Conservation (phyloP, 1,140 invertebrate genomes). For the Calliopsis andreniformis region DNA sequence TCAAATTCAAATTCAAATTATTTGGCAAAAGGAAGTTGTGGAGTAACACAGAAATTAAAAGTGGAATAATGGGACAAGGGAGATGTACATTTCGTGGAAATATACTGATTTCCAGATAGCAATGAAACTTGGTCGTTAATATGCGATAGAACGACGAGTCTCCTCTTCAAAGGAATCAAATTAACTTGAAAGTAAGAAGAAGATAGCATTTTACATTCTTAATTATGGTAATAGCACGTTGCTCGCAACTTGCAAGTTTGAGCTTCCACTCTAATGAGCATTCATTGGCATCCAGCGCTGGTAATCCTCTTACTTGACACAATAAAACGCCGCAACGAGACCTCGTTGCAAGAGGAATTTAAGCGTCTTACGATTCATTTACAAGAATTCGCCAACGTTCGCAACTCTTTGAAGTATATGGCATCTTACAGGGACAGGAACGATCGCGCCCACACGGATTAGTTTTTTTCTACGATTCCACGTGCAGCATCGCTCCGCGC, state of each 20-base stretch:
- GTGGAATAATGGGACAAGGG: too few species aligned
- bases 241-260: background rate
- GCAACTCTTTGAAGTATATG: too few species aligned
- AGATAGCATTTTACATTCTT: too few species aligned
- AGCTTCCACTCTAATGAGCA: background rate
- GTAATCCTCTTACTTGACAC: conserved; percentile 33
- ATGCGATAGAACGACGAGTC: too few species aligned
- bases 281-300: background rate
- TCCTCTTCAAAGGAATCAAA: too few species aligned
- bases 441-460: background rate
- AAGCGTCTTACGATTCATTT: conserved; percentile 4
- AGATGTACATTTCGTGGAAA: too few species aligned
- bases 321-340: conserved; percentile 4
- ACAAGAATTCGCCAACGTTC: background rate
- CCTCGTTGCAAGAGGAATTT: background rate
- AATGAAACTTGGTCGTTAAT: too few species aligned
- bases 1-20: too few species aligned
- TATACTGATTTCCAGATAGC: too few species aligned
- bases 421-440: background rate
- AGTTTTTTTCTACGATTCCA: background rate
- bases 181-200: background rate
- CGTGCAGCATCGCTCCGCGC: too few species aligned
- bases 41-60: too few species aligned
- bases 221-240: background rate
- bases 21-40: too few species aligned